Percentiles rank a stretch among this genome's conserved stretches.
Conservation (phyloP, 64 coral and sea anemone species). For the Montipora foliosa region DNA sequence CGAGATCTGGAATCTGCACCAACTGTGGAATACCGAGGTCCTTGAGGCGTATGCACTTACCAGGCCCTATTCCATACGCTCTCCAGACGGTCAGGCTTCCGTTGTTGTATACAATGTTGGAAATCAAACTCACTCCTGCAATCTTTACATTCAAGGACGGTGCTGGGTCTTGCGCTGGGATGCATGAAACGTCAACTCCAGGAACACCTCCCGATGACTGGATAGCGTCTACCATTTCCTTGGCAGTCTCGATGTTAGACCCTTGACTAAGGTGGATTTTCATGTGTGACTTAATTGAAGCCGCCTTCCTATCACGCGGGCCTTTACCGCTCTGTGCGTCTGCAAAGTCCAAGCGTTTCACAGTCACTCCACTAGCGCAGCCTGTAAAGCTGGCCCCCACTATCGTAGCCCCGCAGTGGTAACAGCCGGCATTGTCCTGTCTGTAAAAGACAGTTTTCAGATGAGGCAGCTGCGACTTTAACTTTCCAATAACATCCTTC, state of each 20-base stretch:
- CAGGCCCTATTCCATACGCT: constrained; percentile 45
- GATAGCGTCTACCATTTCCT: not conserved
- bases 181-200: constrained; percentile 30
- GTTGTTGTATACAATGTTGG: constrained; percentile 36
- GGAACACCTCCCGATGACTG: constrained; percentile 31
- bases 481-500: too few relatives aligned
- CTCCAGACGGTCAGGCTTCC: constrained; percentile 38
- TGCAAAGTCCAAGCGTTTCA: constrained; percentile 7
- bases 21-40: constrained; percentile 24
- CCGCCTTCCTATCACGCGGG: too few relatives aligned
- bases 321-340: too few relatives aligned
- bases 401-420: constrained; percentile 53
- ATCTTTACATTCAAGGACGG: constrained; percentile 25
- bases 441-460: constrained; percentile 50
- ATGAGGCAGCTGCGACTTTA: not conserved
- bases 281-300: not conserved
- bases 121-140: constrained; percentile 46
- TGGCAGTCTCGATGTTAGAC: constrained; percentile 26
- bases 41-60: constrained; percentile 17
- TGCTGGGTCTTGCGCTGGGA: not conserved
- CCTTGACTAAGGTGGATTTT: constrained; percentile 38
- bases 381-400: constrained; percentile 14
- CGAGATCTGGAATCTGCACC: not conserved
- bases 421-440: constrained; percentile 74
- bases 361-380: not conserved